phyloP scores from a whole-genome alignment of 1,140 invertebrate species.

The Euwallacea similis region DNA sequence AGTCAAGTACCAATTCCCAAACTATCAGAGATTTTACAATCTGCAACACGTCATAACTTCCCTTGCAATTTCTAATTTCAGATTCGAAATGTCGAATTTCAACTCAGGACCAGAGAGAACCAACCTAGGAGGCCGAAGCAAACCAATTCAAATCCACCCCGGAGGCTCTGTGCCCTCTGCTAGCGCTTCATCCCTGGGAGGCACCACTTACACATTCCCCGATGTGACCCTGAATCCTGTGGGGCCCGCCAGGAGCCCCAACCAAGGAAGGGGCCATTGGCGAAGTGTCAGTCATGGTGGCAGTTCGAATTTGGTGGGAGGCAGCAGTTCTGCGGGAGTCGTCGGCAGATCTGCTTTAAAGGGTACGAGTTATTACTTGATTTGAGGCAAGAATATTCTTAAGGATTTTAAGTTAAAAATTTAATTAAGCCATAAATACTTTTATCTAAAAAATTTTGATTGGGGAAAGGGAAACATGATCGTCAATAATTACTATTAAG shows the following conservation, averaged over 20 bases:
- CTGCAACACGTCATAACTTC: no score
- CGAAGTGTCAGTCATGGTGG: constrained; percentile 81
- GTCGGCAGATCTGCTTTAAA: constrained; percentile 65
- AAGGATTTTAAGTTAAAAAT: no score
- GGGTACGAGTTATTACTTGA: constrained; percentile 51
- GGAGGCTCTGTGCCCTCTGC: not conserved
- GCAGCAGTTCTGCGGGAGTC: constrained; percentile 53
- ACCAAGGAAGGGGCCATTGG: constrained; percentile 61
- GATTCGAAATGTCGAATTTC: constrained; percentile 43
- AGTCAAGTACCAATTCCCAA: no score
- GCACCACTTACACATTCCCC: constrained; percentile 51
- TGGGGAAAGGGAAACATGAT: no score
- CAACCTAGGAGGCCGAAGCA: constrained; percentile 6
- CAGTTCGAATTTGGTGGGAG: constrained; percentile 57
- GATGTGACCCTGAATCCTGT: constrained; percentile 33
- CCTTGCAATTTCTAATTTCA: not conserved
- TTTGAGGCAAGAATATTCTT: no score
- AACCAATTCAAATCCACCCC: not conserved
- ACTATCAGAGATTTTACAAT: no score
- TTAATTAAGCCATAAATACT: no score
- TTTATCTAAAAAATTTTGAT: no score
- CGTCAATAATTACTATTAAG: no score
- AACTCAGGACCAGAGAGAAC: constrained; percentile 35
- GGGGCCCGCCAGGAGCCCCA: constrained; percentile 32
- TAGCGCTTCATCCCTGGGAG: constrained; percentile 6